Evolutionary conservation across 2,113 vertebrate species (phyloP).

Genomic region (Peucedramus taeniatus): DNA sequence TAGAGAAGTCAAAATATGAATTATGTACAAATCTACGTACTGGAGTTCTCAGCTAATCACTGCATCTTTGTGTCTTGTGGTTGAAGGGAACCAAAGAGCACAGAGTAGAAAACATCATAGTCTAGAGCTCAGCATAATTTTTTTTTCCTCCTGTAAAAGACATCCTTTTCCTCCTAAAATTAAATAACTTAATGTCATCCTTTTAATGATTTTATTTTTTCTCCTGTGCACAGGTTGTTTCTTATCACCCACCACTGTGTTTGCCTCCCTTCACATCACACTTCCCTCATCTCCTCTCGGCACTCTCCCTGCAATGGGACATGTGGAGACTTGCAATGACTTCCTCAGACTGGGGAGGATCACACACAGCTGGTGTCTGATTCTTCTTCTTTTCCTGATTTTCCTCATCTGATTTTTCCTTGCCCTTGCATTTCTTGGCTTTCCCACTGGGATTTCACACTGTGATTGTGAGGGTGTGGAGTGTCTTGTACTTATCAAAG

Average conservation of each 20-base stretch:
- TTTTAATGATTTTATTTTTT: not conserved
- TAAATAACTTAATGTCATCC: not conserved
- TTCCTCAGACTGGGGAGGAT: not conserved
- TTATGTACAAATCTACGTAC: slow-evolving; percentile 73
- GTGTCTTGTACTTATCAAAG: not conserved
- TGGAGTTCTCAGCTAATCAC: slow-evolving; percentile 68
- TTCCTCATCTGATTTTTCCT: not conserved
- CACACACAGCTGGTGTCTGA: not conserved
- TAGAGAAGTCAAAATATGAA: slow-evolving; percentile 75
- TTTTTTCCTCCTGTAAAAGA: not conserved
- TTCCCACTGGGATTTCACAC: not conserved
- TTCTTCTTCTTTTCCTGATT: not conserved
- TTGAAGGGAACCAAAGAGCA: slow-evolving; percentile 60
- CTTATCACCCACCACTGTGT: not conserved
- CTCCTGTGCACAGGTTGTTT: not conserved
- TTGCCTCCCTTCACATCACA: not conserved
- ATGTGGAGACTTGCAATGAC: slow-evolving; percentile 2
- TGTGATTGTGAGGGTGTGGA: not conserved
- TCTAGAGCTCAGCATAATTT: not conserved
- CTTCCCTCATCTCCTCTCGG: not conserved
- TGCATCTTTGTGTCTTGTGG: slow-evolving; percentile 40
- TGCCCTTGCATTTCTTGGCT: not conserved
- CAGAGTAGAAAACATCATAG: not conserved
- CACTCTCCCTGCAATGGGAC: not conserved
- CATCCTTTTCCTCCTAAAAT: not conserved